Evolutionary conservation across 2,797 vertebrate genomes (phyloP).

Genomic region (Balearica regulorum): DNA sequence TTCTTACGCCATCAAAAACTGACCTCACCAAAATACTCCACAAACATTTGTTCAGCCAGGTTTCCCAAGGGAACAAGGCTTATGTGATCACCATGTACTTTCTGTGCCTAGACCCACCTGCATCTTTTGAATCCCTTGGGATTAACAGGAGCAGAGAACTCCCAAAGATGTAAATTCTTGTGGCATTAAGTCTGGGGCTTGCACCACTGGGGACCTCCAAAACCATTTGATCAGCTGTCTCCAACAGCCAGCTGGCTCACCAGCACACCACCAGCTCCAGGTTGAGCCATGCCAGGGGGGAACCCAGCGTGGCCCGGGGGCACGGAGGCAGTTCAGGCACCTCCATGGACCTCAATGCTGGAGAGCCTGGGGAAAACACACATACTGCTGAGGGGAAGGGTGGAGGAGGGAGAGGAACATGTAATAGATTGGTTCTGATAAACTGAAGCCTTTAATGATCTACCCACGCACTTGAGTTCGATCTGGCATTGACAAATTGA

Average conservation of each 20-base stretch:
- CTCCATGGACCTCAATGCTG: fast-evolving
- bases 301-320: neutral
- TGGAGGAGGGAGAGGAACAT: constrained; percentile 28
- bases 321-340: neutral
- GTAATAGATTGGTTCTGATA: constrained; percentile 49
- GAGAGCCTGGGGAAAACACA: neutral
- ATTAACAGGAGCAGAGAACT: neutral
- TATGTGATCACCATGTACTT: neutral
- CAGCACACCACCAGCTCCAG: neutral
- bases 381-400: neutral
- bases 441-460: constrained; percentile 61
- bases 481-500: constrained; percentile 69
- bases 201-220: neutral
- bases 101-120: neutral
- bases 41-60: neutral
- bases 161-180: neutral
- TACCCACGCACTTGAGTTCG: constrained; percentile 53
- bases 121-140: neutral
- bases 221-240: neutral
- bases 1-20: neutral
- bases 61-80: constrained; percentile 34
- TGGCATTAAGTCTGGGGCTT: neutral
- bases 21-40: neutral
- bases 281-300: neutral
- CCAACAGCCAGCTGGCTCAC: neutral